Conservation (phyloP, 2,797 vertebrate species). For the Betta splendens region DNA sequence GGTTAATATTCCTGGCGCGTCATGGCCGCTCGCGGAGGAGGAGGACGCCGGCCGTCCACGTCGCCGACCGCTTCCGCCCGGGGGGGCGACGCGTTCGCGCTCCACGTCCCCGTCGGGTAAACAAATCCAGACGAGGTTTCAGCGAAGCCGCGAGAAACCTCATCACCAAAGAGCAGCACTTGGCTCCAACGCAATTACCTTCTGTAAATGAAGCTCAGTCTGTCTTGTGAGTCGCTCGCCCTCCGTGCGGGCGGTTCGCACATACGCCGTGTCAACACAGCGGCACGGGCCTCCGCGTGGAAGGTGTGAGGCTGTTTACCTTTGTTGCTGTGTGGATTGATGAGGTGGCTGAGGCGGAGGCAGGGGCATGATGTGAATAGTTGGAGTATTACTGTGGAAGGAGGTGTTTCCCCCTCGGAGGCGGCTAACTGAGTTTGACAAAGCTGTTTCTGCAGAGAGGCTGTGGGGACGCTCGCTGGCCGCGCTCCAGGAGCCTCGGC, state of each 20-base stretch:
- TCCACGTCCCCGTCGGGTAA: conserved; percentile 61
- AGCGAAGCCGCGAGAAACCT: conserved; percentile 64
- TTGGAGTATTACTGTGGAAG: conserved; percentile 71
- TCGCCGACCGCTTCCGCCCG: conserved; percentile 40
- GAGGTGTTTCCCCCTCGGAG: conserved; percentile 68
- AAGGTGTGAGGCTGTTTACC: conserved; percentile 77
- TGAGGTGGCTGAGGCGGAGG: conserved; percentile 68
- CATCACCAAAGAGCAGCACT: conserved; percentile 72
- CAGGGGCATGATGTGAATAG: conserved; percentile 75
- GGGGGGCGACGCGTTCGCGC: conserved; percentile 54
- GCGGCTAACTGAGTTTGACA: conserved; percentile 80
- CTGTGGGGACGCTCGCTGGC: conserved; percentile 66
- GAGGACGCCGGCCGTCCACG: conserved; percentile 56
- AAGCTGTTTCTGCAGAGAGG: conserved; percentile 74
- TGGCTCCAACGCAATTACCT: conserved; percentile 81
- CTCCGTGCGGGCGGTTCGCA: conserved; percentile 57
- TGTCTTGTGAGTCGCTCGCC: conserved; percentile 63
- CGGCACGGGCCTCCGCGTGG: conserved; percentile 63
- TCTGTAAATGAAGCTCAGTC: conserved; percentile 79
- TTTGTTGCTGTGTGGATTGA: conserved; percentile 79
- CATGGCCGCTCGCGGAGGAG: conserved; percentile 34
- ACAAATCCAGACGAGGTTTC: conserved; percentile 69
- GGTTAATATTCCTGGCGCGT: conserved; percentile 31
- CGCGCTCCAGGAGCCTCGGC: conserved; percentile 52
- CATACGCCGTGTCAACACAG: conserved; percentile 75